Evolutionary conservation across 2,797 vertebrate genomes (phyloP).

Genomic region (Acanthornis magna): DNA sequence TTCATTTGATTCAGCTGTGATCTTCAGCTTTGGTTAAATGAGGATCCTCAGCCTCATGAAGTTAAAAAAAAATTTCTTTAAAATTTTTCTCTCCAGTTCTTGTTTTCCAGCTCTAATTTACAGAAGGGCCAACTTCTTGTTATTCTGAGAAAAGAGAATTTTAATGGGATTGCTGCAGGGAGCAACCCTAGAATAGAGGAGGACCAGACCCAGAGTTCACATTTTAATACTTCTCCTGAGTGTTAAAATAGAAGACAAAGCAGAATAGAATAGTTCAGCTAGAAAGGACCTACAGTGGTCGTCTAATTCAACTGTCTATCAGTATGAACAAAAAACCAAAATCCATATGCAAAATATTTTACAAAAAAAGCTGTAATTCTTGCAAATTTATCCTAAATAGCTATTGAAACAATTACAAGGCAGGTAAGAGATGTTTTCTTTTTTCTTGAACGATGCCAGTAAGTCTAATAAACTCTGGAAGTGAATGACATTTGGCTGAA

Average conservation of each 20-base stretch:
- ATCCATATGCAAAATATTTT: neutral
- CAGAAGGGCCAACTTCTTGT: neutral
- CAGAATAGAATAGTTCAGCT: neutral
- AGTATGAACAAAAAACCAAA: neutral
- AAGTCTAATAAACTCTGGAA: neutral
- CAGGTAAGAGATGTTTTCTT: neutral
- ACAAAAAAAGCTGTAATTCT: neutral
- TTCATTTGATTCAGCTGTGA: neutral
- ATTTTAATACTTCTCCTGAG: neutral
- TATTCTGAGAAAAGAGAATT: neutral
- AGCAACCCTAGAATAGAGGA: neutral
- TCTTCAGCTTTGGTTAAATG: neutral
- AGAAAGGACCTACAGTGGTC: neutral
- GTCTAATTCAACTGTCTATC: neutral
- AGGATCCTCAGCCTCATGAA: neutral
- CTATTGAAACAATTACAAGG: neutral
- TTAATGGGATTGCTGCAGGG: neutral
- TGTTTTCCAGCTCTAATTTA: neutral
- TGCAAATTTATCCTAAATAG: neutral
- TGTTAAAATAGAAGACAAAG: neutral
- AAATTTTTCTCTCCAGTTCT: neutral
- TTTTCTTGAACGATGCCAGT: neutral
- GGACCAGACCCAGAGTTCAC: neutral
- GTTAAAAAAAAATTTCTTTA: neutral
- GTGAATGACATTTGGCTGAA: neutral